phyloP scores from a whole-genome alignment of 2,797 vertebrate genomes.

The Poeciliopsis paucimaculata region DNA sequence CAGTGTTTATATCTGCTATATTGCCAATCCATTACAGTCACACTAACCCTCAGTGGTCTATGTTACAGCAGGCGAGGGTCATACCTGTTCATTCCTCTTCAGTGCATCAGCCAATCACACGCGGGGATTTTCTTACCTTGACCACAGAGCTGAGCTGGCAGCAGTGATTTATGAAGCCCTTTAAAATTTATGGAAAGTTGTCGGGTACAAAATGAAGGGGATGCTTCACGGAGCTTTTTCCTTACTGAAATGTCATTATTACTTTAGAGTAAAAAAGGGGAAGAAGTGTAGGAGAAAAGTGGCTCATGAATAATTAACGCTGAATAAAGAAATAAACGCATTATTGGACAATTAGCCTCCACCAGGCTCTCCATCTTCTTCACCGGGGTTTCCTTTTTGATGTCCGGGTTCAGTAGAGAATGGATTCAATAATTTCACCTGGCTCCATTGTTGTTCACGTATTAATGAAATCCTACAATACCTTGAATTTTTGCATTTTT shows the following conservation, averaged over 20 bases:
- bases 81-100: constrained; percentile 39
- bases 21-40: constrained; percentile 20
- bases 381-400: constrained; percentile 35
- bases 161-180: constrained; percentile 72
- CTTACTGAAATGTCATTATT: constrained; percentile 62
- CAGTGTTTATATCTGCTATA: constrained; percentile 4
- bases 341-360: constrained; percentile 55
- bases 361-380: constrained; percentile 39
- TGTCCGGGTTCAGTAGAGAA: constrained; percentile 20
- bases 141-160: constrained; percentile 52
- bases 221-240: constrained; percentile 70
- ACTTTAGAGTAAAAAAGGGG: constrained; percentile 52
- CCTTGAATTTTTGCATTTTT: too few relatives aligned
- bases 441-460: background rate
- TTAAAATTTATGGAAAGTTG: constrained; percentile 71
- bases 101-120: constrained; percentile 56
- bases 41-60: constrained; percentile 16
- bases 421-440: background rate
- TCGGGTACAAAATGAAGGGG: constrained; percentile 73
- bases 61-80: constrained; percentile 37
- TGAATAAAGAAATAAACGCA: constrained; percentile 65
- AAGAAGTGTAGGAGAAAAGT: constrained; percentile 66
- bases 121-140: constrained; percentile 45
- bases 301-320: constrained; percentile 64
- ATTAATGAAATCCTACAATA: too few relatives aligned